These are phyloP conservation scores for Diaprepes abbreviatus DNA, from an alignment of 2,888 invertebrate genomes.

Conservation along the genomic window DNA sequence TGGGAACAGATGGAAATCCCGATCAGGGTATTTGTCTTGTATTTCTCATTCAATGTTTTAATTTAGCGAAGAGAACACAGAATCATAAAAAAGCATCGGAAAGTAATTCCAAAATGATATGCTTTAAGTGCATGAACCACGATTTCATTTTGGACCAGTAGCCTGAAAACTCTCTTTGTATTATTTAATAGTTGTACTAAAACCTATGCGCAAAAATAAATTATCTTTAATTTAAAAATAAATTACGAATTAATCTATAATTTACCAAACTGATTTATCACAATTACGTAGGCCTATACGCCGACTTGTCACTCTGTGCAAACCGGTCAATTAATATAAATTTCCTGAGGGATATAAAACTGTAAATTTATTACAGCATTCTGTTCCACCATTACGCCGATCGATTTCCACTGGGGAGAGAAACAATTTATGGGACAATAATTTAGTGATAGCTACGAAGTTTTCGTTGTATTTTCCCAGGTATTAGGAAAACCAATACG, in stretches of 20 bases:
- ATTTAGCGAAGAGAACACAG: no score
- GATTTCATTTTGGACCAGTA: no score
- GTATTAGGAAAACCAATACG: not conserved
- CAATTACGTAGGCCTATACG: slow-evolving; percentile 8
- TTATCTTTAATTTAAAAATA: not conserved
- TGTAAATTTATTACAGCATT: slow-evolving; percentile 33
- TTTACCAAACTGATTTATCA: slow-evolving; percentile 9
- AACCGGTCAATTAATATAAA: slow-evolving; percentile 38
- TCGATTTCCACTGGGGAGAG: slow-evolving; percentile 20
- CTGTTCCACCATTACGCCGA: slow-evolving; percentile 28
- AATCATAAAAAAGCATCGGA: no score
- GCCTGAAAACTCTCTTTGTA: no score
- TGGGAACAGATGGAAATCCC: no score
- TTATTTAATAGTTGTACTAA: no score
- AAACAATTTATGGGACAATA: slow-evolving; percentile 16
- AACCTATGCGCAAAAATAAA: no score
- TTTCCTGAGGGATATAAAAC: slow-evolving; percentile 40
- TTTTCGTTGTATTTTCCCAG: not conserved
- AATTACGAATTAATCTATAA: not conserved
- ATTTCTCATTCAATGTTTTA: no score
- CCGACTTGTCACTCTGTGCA: slow-evolving; percentile 22
- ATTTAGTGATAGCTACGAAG: slow-evolving; percentile 7
- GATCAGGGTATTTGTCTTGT: no score
- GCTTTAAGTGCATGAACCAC: no score
- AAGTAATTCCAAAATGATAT: no score